A percentile compares a stretch with the other conserved stretches of the same genome.
These are phyloP conservation scores for Psylliodes chrysocephalus DNA, from an alignment of 2,888 invertebrate species.

Conservation along the genomic window DNA sequence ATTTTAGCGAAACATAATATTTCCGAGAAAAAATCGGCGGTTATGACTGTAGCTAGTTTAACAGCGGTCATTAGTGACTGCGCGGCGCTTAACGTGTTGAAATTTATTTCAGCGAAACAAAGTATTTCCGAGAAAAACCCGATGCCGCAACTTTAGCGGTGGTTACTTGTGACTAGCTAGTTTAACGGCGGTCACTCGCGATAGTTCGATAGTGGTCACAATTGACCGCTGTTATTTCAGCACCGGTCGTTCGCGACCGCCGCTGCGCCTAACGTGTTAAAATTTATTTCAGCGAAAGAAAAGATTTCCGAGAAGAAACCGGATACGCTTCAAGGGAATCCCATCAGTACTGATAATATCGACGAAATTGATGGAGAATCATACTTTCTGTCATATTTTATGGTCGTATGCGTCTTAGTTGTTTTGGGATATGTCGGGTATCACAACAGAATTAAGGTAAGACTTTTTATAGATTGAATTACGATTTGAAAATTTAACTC, in stretches of 20 bases:
- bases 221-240: no score
- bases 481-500: no score
- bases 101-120: slow-evolving; percentile 12
- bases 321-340: slow-evolving; percentile 37
- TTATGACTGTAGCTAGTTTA: no score
- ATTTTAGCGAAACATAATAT: slow-evolving; percentile 13
- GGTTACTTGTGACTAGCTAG: no score
- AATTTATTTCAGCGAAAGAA: slow-evolving; percentile 12
- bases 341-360: slow-evolving; percentile 39
- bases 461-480: no score
- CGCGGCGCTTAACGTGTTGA: no score
- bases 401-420: slow-evolving; percentile 70
- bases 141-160: no score
- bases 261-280: no score
- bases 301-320: slow-evolving; percentile 38
- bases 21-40: slow-evolving; percentile 37
- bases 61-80: no score
- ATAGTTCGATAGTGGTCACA: no score
- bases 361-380: slow-evolving; percentile 67
- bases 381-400: slow-evolving; percentile 76
- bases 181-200: no score
- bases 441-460: slow-evolving; percentile 74
- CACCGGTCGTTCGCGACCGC: no score
- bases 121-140: slow-evolving; percentile 36
- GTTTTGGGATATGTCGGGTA: slow-evolving; percentile 72